Evolutionary conservation across 2,888 invertebrate genomes (phyloP).

Genomic region (Tridacna gigas): DNA sequence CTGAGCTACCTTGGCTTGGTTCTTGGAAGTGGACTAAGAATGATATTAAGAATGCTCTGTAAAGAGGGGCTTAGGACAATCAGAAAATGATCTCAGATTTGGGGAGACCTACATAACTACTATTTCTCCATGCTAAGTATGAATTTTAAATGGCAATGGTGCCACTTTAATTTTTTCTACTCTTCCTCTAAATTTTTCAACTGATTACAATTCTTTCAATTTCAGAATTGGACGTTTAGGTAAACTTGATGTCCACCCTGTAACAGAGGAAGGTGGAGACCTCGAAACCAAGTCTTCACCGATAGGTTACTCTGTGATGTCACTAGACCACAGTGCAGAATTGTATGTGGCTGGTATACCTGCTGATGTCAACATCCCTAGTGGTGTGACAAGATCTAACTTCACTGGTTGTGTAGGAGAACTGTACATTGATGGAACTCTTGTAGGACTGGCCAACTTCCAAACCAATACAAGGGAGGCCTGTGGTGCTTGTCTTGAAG

Average conservation of each 20-base stretch:
- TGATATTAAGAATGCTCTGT: too few species aligned
- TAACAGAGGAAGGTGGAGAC: conserved; percentile 78
- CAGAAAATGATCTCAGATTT: too few species aligned
- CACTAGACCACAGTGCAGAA: conserved; percentile 84
- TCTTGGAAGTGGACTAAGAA: too few species aligned
- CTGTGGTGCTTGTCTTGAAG: conserved; percentile 92
- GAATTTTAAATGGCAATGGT: too few species aligned
- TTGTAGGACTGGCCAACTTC: conserved; percentile 96
- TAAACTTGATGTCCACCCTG: conserved; percentile 89
- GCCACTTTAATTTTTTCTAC: too few species aligned
- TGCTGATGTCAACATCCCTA: conserved; percentile 58
- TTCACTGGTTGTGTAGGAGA: conserved; percentile 93
- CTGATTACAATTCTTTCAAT: conserved; percentile 24
- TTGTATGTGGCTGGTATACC: conserved; percentile 74
- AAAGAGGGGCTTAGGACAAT: too few species aligned
- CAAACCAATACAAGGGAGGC: conserved; percentile 75
- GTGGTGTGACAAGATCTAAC: conserved; percentile 66
- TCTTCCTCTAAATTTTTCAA: too few species aligned
- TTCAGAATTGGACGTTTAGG: conserved; percentile 89
- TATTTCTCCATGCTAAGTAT: too few species aligned
- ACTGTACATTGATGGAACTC: conserved; percentile 90
- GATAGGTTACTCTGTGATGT: conserved; percentile 88
- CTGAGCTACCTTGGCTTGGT: too few species aligned
- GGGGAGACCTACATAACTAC: too few species aligned
- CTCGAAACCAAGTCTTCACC: conserved; percentile 86